Evolutionary conservation across 2,797 vertebrate genomes (phyloP).

Genomic region (Micromesistius poutassou): DNA sequence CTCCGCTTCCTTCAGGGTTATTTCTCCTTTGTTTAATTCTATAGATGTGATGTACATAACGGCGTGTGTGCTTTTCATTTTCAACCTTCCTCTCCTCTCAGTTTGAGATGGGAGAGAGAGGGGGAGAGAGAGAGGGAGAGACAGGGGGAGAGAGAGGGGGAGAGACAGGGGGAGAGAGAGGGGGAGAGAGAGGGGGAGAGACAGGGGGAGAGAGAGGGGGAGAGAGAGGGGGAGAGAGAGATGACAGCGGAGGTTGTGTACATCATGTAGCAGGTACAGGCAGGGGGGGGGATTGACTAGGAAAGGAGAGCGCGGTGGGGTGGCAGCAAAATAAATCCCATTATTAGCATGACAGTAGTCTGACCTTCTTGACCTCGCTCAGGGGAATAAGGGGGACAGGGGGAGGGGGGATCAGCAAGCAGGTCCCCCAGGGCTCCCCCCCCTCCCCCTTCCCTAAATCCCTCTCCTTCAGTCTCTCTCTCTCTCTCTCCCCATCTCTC

Average conservation of each 20-base stretch:
- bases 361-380: conserved; percentile 71
- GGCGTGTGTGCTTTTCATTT: background rate
- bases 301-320: conserved; percentile 35
- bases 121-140: background rate
- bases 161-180: no score
- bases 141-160: background rate
- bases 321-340: conserved; percentile 66
- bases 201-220: background rate
- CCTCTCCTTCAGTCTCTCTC: background rate
- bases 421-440: conserved; percentile 37
- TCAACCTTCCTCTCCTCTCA: background rate
- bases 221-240: background rate
- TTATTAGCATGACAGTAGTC: conserved; percentile 78
- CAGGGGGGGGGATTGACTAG: conserved; percentile 5
- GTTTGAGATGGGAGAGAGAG: background rate
- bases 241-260: background rate
- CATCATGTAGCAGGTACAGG: background rate
- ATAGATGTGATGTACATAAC: background rate
- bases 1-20: background rate
- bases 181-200: no score
- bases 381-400: conserved; percentile 9
- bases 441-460: background rate
- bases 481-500: conserved; percentile 31
- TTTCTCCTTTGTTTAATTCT: background rate
- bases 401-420: conserved; percentile 55